Conservation (phyloP, 1,140 invertebrate species). For the Vollenhovia emeryi region DNA sequence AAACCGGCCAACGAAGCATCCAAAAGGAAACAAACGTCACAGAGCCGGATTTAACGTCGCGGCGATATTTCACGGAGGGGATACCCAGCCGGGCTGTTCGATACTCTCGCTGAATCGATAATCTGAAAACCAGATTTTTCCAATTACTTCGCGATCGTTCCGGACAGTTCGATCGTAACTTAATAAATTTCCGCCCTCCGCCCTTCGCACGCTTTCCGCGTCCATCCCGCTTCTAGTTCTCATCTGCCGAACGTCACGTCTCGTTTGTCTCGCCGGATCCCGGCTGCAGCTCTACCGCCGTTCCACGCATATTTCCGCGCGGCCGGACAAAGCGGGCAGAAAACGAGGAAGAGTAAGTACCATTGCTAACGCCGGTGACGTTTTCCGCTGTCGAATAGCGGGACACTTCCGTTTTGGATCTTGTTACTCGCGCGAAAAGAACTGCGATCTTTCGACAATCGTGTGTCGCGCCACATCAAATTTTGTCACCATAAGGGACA, state of each 20-base stretch:
- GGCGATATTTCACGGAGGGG: constrained; percentile 45
- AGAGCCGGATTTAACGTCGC: constrained; percentile 43
- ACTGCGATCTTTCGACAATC: background rate
- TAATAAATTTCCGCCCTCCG: constrained; percentile 52
- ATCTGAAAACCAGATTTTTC: constrained; percentile 58
- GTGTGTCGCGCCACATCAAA: background rate
- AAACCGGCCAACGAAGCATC: constrained; percentile 32
- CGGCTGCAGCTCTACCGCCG: constrained; percentile 18
- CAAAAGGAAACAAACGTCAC: constrained; percentile 45
- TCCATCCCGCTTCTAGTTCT: constrained; percentile 40
- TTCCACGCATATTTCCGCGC: constrained; percentile 60
- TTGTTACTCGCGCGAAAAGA: background rate
- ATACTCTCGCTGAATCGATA: constrained; percentile 43
- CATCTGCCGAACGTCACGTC: constrained; percentile 55
- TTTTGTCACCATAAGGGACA: background rate
- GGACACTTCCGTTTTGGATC: constrained; percentile 16
- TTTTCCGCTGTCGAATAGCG: constrained; percentile 15
- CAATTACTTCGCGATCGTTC: constrained; percentile 51
- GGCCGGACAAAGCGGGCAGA: constrained; percentile 48
- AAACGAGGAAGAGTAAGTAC: constrained; percentile 32
- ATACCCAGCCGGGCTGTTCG: constrained; percentile 23
- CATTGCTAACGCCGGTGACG: constrained; percentile 7
- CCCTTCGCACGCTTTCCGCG: constrained; percentile 19
- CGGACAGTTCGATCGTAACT: constrained; percentile 57
- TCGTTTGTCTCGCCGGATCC: constrained; percentile 39